Evolutionary conservation across 2,888 invertebrate species (phyloP), one percentile per base, ranked within the genome.

Genomic region (Venustoraphidia nigricollis): DNA sequence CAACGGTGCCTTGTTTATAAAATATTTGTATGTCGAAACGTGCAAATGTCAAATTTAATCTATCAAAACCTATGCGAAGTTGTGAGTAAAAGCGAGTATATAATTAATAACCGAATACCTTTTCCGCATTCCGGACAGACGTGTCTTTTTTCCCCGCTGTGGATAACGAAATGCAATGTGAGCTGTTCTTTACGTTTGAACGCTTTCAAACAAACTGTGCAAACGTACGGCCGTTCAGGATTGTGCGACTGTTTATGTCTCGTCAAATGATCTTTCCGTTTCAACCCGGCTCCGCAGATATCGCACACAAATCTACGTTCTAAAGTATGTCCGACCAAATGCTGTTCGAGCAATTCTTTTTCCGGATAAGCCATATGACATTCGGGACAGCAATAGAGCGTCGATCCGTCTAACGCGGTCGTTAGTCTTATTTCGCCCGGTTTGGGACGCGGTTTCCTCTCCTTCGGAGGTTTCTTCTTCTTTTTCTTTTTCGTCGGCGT

Each of bases 341-440:
- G 89, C 59, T 90, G 88, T 57, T 90, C 89, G 49, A 90, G 67
- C 42, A 89, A 67, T 52, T 83, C 85, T 51, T 87, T 81, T 63
- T 90, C 88, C 3, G 89, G 88, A 62, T 89, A 87, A 37, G 88
- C 88, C 87, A 89, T 87, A 64, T 90, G 86, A 61, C 89, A 89
- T 62, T 89, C 88, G 1, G 89, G 88, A 63, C 89, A 89, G 62
- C 89, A 88, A 59, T 85, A 89, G 13, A 89, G 62, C 0, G 88
- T 88, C 46, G 88, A 87, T 39, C 90, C 89, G 56, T 90, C 89
- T 46, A 82, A 58, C 9, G 86, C 86, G 3, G 85, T 86, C 9
- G 84, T 83, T 34, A 86, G 68, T 37, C 87, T 74, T 56, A 88
- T 88, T 67, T 88, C 86, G 1, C 88, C 89, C 0, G 89, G 88